These are phyloP conservation scores for Mustela nigripes DNA, from an alignment of 2,113 vertebrate species.

Conservation along the genomic window DNA sequence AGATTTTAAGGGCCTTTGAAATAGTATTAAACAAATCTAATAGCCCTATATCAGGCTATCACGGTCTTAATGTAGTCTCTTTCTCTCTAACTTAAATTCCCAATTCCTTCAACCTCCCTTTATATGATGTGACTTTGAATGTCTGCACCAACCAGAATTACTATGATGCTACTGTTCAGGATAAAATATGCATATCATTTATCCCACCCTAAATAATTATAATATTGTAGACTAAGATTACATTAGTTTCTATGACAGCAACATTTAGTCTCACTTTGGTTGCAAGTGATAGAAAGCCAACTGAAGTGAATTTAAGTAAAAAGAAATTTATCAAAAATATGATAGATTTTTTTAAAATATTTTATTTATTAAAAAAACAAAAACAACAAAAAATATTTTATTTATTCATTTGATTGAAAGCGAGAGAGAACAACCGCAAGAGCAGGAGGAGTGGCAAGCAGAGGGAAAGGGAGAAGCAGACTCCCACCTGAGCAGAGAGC, in stretches of 20 bases:
- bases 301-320: background rate
- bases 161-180: constrained; percentile 25
- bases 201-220: background rate
- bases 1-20: background rate
- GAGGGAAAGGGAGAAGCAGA: no score
- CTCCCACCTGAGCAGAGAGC: no score
- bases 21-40: background rate
- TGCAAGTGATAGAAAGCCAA: constrained; percentile 14
- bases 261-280: constrained; percentile 15
- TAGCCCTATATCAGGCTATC: background rate
- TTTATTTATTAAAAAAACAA: no score
- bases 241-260: background rate
- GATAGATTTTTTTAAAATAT: background rate
- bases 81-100: constrained; percentile 18
- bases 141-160: constrained; percentile 4
- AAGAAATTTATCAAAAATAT: background rate
- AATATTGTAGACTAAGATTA: background rate
- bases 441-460: no score
- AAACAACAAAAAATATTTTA: no score
- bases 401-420: no score
- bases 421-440: no score
- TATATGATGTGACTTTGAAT: constrained; percentile 16
- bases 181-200: constrained; percentile 8
- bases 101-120: background rate
- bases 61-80: background rate